A percentile compares a stretch with the other conserved stretches of the same genome.
phyloP scores from a whole-genome alignment of 1,140 invertebrate species.

The Procambarus clarkii region DNA sequence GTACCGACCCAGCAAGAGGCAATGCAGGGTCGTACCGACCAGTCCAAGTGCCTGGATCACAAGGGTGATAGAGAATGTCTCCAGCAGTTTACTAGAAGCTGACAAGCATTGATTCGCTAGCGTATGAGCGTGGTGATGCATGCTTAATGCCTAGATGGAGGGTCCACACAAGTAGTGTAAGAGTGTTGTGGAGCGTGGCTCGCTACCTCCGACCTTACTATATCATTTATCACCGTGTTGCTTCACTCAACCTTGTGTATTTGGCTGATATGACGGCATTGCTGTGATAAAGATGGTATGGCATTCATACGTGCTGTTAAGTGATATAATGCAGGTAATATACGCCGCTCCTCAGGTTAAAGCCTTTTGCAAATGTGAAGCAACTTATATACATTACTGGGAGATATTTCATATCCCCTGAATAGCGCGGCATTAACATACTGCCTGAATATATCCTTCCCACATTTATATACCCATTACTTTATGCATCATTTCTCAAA shows the following conservation, averaged over 20 bases:
- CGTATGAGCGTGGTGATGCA: conserved; percentile 6
- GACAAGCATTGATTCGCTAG: background rate
- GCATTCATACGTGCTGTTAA: background rate
- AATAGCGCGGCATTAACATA: background rate
- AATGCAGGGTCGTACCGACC: no score
- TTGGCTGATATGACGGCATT: conserved; percentile 1
- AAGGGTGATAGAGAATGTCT: no score
- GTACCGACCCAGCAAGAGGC: no score
- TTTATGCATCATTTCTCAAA: no score
- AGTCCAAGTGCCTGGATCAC: no score
- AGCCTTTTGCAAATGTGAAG: background rate
- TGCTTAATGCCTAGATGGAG: conserved; percentile 21
- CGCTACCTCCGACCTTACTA: conserved; percentile 7
- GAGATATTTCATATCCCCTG: background rate
- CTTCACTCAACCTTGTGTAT: conserved; percentile 10
- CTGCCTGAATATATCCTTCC: no score
- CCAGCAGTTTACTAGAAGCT: conserved; percentile 25
- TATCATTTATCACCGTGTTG: conserved; percentile 15
- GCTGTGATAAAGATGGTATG: background rate
- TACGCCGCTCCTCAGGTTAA: background rate
- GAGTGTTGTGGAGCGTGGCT: conserved; percentile 18
- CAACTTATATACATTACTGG: background rate
- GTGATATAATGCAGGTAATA: no score
- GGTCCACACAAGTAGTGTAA: background rate
- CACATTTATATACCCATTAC: no score